Evolutionary conservation across 1,140 invertebrate species (phyloP).

Genomic region (Ooceraea biroi): DNA sequence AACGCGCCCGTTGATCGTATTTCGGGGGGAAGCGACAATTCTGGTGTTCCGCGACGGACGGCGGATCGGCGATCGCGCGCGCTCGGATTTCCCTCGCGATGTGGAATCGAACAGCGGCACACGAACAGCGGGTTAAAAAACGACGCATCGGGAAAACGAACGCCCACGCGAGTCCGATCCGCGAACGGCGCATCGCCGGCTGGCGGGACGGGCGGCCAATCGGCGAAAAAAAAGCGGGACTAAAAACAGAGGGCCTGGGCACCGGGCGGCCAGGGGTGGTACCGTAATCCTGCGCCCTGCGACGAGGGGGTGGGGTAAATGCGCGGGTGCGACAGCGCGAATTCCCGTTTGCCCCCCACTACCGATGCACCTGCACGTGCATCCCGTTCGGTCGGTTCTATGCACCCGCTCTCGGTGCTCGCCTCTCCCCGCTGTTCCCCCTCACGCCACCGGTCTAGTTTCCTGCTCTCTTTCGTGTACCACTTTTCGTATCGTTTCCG

Average conservation of each 20-base stretch:
- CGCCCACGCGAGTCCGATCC: constrained; percentile 76
- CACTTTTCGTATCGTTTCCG: not conserved
- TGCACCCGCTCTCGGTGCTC: constrained; percentile 37
- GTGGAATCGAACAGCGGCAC: constrained; percentile 40
- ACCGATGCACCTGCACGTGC: constrained; percentile 77
- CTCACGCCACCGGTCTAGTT: no score
- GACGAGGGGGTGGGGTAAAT: constrained; percentile 75
- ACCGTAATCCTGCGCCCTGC: constrained; percentile 80
- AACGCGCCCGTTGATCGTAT: not conserved
- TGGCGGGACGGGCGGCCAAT: constrained; percentile 74
- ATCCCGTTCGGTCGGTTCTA: constrained; percentile 67
- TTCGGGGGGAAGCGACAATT: not conserved
- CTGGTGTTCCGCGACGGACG: no score
- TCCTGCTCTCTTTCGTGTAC: no score
- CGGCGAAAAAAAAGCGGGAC: constrained; percentile 76
- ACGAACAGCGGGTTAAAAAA: constrained; percentile 55
- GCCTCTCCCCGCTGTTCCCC: not conserved
- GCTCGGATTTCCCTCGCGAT: no score
- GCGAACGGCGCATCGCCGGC: constrained; percentile 72
- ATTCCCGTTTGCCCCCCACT: constrained; percentile 73
- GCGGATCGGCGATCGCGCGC: constrained; percentile 29
- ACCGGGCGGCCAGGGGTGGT: constrained; percentile 75
- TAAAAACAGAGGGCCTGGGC: constrained; percentile 75
- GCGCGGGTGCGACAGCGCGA: constrained; percentile 77
- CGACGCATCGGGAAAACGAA: constrained; percentile 57